Evolutionary conservation across 2,797 vertebrate genomes (phyloP).

Genomic region (Hoplostethus atlanticus): DNA sequence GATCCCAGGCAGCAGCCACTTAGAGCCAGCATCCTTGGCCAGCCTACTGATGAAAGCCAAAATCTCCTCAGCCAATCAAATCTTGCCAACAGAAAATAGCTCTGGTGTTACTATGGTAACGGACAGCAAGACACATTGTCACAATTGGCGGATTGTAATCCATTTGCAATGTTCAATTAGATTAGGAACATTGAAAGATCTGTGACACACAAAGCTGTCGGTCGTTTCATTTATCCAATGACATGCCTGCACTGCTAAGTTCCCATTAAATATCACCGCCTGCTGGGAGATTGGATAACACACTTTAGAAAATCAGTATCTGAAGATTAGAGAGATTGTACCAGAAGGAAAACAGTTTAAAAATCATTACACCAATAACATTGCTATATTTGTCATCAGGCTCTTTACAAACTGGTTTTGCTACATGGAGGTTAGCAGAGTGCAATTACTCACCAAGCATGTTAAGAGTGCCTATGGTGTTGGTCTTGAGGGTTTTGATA

Average conservation of each 20-base stretch:
- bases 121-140: too few species aligned
- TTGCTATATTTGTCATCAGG: background rate
- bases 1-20: background rate
- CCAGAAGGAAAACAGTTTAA: too few species aligned
- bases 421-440: background rate
- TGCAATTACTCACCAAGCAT: slow-evolving; percentile 92
- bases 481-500: slow-evolving; percentile 98
- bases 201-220: too few species aligned
- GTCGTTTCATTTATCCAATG: too few species aligned
- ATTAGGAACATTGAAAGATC: background rate
- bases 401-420: background rate
- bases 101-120: too few species aligned
- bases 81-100: background rate
- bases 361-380: too few species aligned
- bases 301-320: background rate
- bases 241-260: too few species aligned
- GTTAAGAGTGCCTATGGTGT: slow-evolving; percentile 97
- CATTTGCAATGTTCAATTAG: background rate
- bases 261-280: too few species aligned
- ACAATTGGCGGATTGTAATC: background rate
- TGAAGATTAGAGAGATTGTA: too few species aligned
- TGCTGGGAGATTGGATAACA: background rate
- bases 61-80: background rate
- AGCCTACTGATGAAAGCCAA: background rate
- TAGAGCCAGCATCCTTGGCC: background rate